These are phyloP conservation scores for Lasius platythorax DNA, from an alignment of 2,888 invertebrate genomes.

Conservation along the genomic window DNA sequence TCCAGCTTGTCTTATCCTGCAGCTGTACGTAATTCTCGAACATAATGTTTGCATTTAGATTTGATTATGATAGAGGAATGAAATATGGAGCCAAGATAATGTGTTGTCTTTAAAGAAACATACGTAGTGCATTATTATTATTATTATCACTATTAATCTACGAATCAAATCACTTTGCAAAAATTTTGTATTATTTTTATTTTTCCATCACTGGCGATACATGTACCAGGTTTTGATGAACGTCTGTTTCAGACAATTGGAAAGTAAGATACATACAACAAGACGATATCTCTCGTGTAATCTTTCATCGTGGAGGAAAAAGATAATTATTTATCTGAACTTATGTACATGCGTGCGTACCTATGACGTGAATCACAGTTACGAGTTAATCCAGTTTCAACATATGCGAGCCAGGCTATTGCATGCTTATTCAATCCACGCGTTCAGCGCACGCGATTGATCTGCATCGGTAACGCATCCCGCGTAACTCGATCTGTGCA, in stretches of 20 bases:
- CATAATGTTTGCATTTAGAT: constrained; percentile 8
- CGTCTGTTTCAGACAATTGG: neutral
- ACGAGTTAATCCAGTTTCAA: constrained; percentile 14
- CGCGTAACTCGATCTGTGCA: neutral
- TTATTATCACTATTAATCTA: constrained; percentile 3
- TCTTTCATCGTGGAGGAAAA: neutral
- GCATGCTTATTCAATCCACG: constrained; percentile 28
- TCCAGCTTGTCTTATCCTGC: constrained; percentile 5
- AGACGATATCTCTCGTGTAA: neutral
- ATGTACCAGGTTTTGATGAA: constrained; percentile 1
- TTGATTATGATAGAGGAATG: neutral
- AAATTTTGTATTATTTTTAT: neutral
- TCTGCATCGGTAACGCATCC: neutral
- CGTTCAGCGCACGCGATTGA: constrained; percentile 22
- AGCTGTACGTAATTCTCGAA: neutral
- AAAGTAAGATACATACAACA: neutral
- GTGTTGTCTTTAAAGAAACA: neutral
- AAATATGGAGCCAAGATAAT: neutral
- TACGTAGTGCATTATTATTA: neutral
- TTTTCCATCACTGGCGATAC: neutral
- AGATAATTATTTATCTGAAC: neutral
- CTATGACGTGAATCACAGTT: neutral
- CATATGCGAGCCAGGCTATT: constrained; percentile 27
- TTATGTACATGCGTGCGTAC: neutral
- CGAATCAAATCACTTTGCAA: neutral